A percentile compares a stretch with the other conserved stretches of the same genome.
phyloP scores from a whole-genome alignment of 2,888 invertebrate genomes.

The Nomada goodeniana region DNA sequence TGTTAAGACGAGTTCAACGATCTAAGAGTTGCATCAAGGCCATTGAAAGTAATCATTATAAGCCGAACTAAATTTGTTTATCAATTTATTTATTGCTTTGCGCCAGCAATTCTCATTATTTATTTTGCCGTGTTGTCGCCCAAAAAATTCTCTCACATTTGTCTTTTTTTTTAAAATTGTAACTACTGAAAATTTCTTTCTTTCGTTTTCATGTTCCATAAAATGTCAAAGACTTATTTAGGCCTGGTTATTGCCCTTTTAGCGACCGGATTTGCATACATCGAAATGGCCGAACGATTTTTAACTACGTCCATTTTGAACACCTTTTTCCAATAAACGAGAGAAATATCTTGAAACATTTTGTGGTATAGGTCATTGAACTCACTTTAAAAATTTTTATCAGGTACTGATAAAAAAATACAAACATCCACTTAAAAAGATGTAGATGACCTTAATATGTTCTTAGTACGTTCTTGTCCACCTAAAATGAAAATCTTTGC shows the following conservation, averaged over 20 bases:
- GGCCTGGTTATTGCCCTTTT: slow-evolving; percentile 21
- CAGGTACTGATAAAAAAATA: slow-evolving; percentile 32
- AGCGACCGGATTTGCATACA: slow-evolving; percentile 19
- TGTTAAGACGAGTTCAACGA: slow-evolving; percentile 26
- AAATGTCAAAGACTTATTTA: slow-evolving; percentile 19
- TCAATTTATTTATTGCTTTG: slow-evolving; percentile 6
- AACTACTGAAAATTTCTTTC: slow-evolving; percentile 21
- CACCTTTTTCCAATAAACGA: slow-evolving; percentile 24
- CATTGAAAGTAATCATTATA: slow-evolving; percentile 6
- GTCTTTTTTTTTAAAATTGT: background rate
- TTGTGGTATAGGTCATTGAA: slow-evolving; percentile 34
- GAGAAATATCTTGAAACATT: slow-evolving; percentile 26
- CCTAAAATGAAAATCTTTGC: slow-evolving; percentile 38
- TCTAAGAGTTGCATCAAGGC: slow-evolving; percentile 15
- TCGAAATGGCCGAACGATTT: slow-evolving; percentile 19
- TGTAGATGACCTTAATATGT: slow-evolving; percentile 49
- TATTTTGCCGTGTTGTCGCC: background rate
- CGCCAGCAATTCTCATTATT: background rate
- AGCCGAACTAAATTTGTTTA: slow-evolving; percentile 6
- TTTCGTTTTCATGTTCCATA: background rate
- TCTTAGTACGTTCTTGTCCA: slow-evolving; percentile 36
- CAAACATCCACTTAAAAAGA: slow-evolving; percentile 42
- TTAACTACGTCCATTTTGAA: slow-evolving; percentile 17
- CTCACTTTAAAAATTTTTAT: slow-evolving; percentile 30
- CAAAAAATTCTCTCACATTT: slow-evolving; percentile 4